Conservation (phyloP, 2,797 vertebrate species). For the Megaceryle alcyon region DNA sequence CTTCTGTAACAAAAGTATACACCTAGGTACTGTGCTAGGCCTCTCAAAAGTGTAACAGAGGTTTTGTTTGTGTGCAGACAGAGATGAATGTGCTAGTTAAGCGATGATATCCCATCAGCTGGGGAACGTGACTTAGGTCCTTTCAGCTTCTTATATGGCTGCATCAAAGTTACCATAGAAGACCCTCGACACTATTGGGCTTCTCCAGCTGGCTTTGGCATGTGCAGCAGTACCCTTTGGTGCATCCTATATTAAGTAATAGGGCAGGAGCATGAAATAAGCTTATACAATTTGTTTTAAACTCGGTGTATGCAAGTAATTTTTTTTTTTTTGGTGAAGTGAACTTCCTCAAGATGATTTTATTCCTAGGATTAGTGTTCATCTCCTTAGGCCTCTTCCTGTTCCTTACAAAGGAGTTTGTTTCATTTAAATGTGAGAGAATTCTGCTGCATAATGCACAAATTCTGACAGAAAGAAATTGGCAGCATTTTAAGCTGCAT, state of each 20-base stretch:
- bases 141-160: not conserved
- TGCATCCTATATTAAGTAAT: not conserved
- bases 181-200: fast-evolving
- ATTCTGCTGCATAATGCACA: not conserved
- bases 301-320: not conserved
- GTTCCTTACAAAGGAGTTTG: not conserved
- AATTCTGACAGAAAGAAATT: not conserved
- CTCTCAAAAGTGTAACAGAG: not conserved
- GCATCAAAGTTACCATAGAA: not conserved
- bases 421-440: not conserved
- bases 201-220: not conserved
- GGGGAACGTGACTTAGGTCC: not conserved
- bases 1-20: not conserved
- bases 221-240: not conserved
- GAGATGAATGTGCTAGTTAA: fast-evolving
- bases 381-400: not conserved
- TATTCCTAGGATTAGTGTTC: not conserved
- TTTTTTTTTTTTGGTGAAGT: not conserved
- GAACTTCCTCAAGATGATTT: not conserved
- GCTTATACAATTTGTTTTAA: not conserved
- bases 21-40: not conserved
- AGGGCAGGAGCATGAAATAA: not conserved
- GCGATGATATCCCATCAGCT: not conserved
- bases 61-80: not conserved
- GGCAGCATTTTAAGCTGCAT: not conserved